Conservation (phyloP, 2,113 vertebrate species). For the Coryphaenoides rupestris region DNA sequence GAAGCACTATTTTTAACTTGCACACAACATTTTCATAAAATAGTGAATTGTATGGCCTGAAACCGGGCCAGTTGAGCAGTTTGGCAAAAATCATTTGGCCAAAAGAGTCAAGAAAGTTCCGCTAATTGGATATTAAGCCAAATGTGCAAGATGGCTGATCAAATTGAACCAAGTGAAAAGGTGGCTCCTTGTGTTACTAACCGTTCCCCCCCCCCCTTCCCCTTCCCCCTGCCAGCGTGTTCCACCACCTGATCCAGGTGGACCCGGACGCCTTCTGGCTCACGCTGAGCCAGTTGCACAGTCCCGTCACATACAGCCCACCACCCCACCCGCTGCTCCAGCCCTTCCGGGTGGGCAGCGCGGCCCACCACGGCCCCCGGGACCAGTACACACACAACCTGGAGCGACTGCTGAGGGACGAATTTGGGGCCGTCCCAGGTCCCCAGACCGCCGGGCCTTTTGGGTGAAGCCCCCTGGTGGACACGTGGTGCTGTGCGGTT, state of each 20-base stretch:
- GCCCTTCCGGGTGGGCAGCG: slow-evolving; percentile 63
- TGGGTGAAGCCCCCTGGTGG: too few relatives aligned
- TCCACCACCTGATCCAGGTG: slow-evolving; percentile 77
- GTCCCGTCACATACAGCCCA: slow-evolving; percentile 53
- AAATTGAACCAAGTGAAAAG: too few relatives aligned
- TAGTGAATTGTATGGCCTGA: too few relatives aligned
- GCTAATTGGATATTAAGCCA: too few relatives aligned
- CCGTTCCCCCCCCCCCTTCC: not conserved
- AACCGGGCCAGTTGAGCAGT: too few relatives aligned
- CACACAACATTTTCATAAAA: too few relatives aligned
- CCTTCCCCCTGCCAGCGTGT: slow-evolving; percentile 74
- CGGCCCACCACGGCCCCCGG: slow-evolving; percentile 43
- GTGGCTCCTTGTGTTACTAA: not conserved
- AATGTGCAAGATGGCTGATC: too few relatives aligned
- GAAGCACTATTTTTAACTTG: too few relatives aligned
- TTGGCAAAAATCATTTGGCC: too few relatives aligned
- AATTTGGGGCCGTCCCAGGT: slow-evolving; percentile 44
- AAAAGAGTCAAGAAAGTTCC: too few relatives aligned
- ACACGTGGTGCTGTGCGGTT: too few relatives aligned
- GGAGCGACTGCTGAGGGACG: slow-evolving; percentile 70
- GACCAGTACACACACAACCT: slow-evolving; percentile 78
- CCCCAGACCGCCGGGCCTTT: too few relatives aligned
- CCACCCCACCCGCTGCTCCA: slow-evolving; percentile 78
- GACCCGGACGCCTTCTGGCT: slow-evolving; percentile 88
- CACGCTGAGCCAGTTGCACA: slow-evolving; percentile 76